Conservation (phyloP, 2,797 vertebrate genomes). For the Cirrhinus molitorella region DNA sequence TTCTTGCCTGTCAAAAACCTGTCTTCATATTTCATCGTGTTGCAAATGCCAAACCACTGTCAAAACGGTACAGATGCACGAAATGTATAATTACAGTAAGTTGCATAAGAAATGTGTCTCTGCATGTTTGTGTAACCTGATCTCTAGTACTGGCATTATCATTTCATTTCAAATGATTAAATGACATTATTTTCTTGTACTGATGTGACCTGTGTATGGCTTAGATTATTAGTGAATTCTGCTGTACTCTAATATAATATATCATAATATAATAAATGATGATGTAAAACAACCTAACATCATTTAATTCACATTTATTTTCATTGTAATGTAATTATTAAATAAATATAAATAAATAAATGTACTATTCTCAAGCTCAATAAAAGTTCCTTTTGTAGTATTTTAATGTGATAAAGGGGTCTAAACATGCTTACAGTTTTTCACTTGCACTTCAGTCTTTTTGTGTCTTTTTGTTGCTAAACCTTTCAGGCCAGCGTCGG, state of each 20-base stretch:
- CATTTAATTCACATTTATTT: not conserved
- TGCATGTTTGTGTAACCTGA: conserved; percentile 15
- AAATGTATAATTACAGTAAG: not conserved
- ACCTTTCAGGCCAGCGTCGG: not conserved
- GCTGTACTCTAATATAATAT: not conserved
- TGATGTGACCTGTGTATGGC: not conserved
- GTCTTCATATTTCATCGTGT: not conserved
- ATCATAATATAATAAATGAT: too few relatives aligned
- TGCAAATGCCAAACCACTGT: conserved; percentile 11
- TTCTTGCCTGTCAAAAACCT: not conserved
- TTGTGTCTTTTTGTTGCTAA: too few relatives aligned
- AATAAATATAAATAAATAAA: too few relatives aligned
- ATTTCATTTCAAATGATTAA: too few relatives aligned
- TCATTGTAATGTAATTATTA: not conserved
- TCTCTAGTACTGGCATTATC: not conserved
- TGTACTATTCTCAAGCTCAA: not conserved
- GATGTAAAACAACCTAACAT: not conserved
- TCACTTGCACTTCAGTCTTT: not conserved
- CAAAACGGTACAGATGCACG: not conserved
- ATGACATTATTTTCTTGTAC: not conserved
- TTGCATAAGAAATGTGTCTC: not conserved
- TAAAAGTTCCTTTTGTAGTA: not conserved
- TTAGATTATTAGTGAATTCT: not conserved
- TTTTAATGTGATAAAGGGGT: not conserved
- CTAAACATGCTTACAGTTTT: not conserved